phyloP scores from a whole-genome alignment of 2,888 invertebrate genomes.

The Nymphalis urticae region DNA sequence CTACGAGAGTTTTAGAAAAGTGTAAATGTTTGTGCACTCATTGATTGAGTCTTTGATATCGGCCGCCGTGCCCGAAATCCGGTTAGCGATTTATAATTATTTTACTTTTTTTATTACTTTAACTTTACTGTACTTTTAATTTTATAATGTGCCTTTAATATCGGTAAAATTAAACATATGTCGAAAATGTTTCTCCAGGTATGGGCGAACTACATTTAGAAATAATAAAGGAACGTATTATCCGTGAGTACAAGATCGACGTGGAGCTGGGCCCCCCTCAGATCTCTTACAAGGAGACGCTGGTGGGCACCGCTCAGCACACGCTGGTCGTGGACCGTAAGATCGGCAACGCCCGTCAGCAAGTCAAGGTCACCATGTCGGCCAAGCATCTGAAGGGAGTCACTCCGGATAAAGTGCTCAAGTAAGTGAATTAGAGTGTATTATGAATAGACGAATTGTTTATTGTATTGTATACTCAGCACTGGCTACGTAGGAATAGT shows the following conservation, averaged over 20 bases:
- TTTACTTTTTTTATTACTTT: too few species aligned
- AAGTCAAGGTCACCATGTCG: conserved; percentile 83
- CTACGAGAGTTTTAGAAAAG: too few species aligned
- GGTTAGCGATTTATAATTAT: too few species aligned
- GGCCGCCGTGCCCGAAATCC: too few species aligned
- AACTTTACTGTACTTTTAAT: too few species aligned
- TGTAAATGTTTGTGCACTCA: too few species aligned
- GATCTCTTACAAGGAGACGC: conserved; percentile 94
- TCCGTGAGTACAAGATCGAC: conserved; percentile 94
- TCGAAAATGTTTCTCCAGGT: conserved; percentile 73
- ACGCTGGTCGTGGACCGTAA: conserved; percentile 82
- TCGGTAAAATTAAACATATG: too few species aligned
- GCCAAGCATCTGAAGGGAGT: conserved; percentile 76
- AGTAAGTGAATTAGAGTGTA: conserved; percentile 51
- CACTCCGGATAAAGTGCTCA: conserved; percentile 71
- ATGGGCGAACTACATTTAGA: conserved; percentile 99
- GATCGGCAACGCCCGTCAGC: conserved; percentile 83
- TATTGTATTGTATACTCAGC: too few species aligned
- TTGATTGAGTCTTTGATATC: too few species aligned
- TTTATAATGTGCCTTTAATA: too few species aligned
- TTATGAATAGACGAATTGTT: too few species aligned
- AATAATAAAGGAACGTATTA: conserved; percentile 93
- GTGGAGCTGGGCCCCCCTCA: conserved; percentile 94
- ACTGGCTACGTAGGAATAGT: too few species aligned
- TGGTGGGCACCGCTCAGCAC: conserved; percentile 70